Conservation (phyloP, 1,140 invertebrate species). For the Reticulitermes speratus region DNA sequence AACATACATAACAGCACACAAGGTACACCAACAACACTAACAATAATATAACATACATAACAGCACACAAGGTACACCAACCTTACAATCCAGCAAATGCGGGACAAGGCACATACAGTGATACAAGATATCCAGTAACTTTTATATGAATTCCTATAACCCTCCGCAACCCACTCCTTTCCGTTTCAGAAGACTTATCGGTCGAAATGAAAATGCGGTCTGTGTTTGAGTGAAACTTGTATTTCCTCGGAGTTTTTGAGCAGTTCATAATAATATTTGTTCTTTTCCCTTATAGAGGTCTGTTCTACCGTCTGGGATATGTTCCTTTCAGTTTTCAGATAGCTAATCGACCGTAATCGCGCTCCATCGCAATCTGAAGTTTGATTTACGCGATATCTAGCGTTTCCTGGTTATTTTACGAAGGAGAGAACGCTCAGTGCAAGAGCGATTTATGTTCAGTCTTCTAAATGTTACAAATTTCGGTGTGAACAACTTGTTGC, state of each 20-base stretch:
- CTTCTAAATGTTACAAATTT: no score
- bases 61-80: no score
- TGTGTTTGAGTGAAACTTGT: neutral
- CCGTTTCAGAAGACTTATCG: neutral
- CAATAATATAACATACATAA: no score
- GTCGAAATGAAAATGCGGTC: neutral
- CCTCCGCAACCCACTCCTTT: neutral
- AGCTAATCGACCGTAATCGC: neutral
- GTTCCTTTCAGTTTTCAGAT: neutral
- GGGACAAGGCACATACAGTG: no score
- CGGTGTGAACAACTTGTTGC: no score
- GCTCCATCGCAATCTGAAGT: neutral
- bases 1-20: no score
- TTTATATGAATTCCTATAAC: neutral
- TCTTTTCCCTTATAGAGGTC: neutral
- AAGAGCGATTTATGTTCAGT: neutral
- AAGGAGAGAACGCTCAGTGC: neutral
- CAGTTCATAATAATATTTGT: neutral
- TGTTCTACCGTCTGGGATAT: neutral
- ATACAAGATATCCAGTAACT: no score
- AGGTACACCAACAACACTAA: no score
- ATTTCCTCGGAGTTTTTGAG: neutral
- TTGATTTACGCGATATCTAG: neutral
- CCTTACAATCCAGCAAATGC: no score
- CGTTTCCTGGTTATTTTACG: neutral